Conservation (phyloP, 2,797 vertebrate genomes). For the Gambelia wislizenii region DNA sequence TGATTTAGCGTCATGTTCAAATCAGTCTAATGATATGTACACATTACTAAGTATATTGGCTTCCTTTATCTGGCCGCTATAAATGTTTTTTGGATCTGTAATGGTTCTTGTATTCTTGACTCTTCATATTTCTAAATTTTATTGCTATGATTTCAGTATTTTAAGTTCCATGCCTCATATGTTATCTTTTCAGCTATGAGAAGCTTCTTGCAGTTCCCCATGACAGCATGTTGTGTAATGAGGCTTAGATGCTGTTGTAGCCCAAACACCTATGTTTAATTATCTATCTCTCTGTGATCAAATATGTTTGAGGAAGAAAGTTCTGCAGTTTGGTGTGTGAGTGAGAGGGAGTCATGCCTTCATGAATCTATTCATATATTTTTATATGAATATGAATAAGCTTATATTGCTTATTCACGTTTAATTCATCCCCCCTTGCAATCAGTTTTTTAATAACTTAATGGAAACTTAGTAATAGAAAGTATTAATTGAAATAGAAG, state of each 20-base stretch:
- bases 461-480: background rate
- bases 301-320: background rate
- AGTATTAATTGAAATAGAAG: background rate
- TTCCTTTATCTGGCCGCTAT: background rate
- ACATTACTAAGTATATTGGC: background rate
- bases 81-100: background rate
- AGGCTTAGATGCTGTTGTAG: background rate
- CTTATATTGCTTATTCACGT: background rate
- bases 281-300: background rate
- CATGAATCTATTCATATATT: background rate
- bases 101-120: background rate
- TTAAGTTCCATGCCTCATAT: background rate
- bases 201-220: background rate
- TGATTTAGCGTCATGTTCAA: background rate
- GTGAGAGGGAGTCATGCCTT: background rate
- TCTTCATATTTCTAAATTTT: background rate
- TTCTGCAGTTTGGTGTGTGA: background rate
- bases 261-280: background rate
- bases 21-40: background rate
- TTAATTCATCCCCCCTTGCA: background rate
- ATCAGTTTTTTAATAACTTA: background rate
- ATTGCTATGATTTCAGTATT: background rate
- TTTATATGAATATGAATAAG: too few species aligned
- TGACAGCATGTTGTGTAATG: background rate
- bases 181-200: background rate